These are phyloP conservation scores for Trissolcus basalis DNA, from an alignment of 1,140 invertebrate species.

Conservation along the genomic window DNA sequence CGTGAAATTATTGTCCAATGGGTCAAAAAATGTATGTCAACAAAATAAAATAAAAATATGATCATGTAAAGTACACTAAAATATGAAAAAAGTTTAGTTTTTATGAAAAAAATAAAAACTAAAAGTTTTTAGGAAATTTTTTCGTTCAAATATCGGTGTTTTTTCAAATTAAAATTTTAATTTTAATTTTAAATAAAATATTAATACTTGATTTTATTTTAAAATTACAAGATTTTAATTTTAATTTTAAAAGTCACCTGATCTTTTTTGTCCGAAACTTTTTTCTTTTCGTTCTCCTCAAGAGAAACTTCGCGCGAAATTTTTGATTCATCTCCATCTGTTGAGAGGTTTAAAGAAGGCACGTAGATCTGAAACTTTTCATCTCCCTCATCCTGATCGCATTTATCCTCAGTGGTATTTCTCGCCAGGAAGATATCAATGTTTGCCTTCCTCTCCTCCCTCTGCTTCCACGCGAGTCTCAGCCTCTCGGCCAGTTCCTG, in stretches of 20 bases:
- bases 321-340: constrained; percentile 7
- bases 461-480: constrained; percentile 75
- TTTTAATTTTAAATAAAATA: too few relatives aligned
- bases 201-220: too few relatives aligned
- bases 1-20: too few relatives aligned
- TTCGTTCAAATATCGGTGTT: too few relatives aligned
- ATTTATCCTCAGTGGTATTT: constrained; percentile 66
- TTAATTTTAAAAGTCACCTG: constrained; percentile 15
- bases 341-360: background rate
- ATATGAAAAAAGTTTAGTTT: too few relatives aligned
- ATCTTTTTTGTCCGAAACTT: constrained; percentile 28
- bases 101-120: too few relatives aligned
- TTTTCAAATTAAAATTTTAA: too few relatives aligned
- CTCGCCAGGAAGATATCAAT: constrained; percentile 78
- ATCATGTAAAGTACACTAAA: too few relatives aligned
- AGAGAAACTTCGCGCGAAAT: background rate
- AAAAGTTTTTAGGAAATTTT: too few relatives aligned
- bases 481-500: constrained; percentile 76
- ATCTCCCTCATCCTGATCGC: constrained; percentile 57
- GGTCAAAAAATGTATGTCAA: too few relatives aligned
- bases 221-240: too few relatives aligned
- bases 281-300: constrained; percentile 34
- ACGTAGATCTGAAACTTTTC: constrained; percentile 45
- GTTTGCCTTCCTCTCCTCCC: constrained; percentile 75
- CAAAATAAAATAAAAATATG: too few relatives aligned